These are phyloP conservation scores for Leptodactylus fuscus DNA, from an alignment of 2,113 vertebrate genomes.

Conservation along the genomic window DNA sequence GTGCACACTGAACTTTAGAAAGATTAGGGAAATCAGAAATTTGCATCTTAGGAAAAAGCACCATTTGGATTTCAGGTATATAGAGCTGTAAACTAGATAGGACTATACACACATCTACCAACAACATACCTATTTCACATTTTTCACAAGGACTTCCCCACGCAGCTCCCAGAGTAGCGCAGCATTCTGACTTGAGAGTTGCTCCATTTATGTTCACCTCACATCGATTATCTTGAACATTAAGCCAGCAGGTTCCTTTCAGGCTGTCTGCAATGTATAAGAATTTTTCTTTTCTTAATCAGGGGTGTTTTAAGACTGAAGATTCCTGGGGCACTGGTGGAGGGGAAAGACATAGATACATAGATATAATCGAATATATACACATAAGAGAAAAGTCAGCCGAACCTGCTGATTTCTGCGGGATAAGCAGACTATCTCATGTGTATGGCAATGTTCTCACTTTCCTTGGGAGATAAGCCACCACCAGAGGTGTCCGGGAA, in stretches of 20 bases:
- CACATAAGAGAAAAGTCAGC: too few relatives aligned
- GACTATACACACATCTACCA: not conserved
- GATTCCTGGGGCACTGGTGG: not conserved
- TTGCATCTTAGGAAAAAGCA: too few relatives aligned
- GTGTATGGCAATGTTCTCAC: too few relatives aligned
- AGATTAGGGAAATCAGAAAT: too few relatives aligned
- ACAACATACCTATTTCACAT: slow-evolving; percentile 73
- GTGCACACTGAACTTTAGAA: too few relatives aligned
- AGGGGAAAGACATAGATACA: not conserved
- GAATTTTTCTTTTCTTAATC: not conserved
- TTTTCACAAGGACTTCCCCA: slow-evolving; percentile 82
- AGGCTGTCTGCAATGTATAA: slow-evolving; percentile 72
- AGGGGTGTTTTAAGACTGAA: not conserved
- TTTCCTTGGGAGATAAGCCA: too few relatives aligned
- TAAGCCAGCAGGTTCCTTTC: slow-evolving; percentile 82
- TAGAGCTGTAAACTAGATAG: not conserved
- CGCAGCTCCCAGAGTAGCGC: slow-evolving; percentile 78
- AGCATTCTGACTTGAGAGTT: slow-evolving; percentile 81
- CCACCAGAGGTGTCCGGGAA: too few relatives aligned
- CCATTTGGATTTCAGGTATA: not conserved
- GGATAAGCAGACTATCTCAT: too few relatives aligned
- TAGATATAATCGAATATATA: too few relatives aligned
- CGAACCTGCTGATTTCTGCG: too few relatives aligned
- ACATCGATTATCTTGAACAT: slow-evolving; percentile 75
- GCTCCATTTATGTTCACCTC: slow-evolving; percentile 82